A percentile compares a stretch with the other conserved stretches of the same genome.
Evolutionary conservation across 2,888 invertebrate genomes (phyloP).

Genomic region (Trimorus sp.): DNA sequence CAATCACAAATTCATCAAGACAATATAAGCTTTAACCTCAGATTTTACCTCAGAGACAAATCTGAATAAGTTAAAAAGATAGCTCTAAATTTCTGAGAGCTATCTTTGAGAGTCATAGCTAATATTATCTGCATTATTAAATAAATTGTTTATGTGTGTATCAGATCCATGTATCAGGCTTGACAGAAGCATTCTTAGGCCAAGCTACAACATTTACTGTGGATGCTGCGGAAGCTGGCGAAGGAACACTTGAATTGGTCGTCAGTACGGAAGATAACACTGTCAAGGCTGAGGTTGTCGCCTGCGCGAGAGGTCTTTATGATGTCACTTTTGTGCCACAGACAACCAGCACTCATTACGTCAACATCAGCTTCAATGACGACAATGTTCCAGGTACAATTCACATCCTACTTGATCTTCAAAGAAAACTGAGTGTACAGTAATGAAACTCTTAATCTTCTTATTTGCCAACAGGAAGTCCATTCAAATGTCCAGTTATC

Average conservation of each 20-base stretch:
- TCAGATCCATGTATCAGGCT: slow-evolving; percentile 79
- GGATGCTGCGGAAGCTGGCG: slow-evolving; percentile 97
- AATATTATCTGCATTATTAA: too few relatives aligned
- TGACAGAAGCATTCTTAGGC: slow-evolving; percentile 83
- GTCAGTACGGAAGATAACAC: slow-evolving; percentile 95
- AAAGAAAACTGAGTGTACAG: too few relatives aligned
- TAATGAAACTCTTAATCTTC: too few relatives aligned
- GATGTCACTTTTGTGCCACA: slow-evolving; percentile 96
- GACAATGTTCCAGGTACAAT: slow-evolving; percentile 88
- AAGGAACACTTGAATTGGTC: slow-evolving; percentile 95
- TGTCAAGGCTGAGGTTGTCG: slow-evolving; percentile 94
- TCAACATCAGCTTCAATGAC: slow-evolving; percentile 97
- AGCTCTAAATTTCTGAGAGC: too few relatives aligned
- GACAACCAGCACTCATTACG: slow-evolving; percentile 93
- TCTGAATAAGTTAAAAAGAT: too few relatives aligned
- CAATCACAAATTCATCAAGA: too few relatives aligned
- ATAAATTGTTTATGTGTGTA: neutral
- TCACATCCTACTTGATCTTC: neutral
- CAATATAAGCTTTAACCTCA: too few relatives aligned
- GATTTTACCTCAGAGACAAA: too few relatives aligned
- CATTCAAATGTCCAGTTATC: slow-evolving; percentile 89
- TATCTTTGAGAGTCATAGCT: too few relatives aligned
- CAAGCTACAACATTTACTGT: slow-evolving; percentile 96
- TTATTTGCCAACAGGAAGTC: slow-evolving; percentile 85
- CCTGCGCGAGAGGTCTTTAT: slow-evolving; percentile 94